These are phyloP conservation scores for Drosophila erecta DNA, from an alignment of 1,140 invertebrate species.

Conservation along the genomic window DNA sequence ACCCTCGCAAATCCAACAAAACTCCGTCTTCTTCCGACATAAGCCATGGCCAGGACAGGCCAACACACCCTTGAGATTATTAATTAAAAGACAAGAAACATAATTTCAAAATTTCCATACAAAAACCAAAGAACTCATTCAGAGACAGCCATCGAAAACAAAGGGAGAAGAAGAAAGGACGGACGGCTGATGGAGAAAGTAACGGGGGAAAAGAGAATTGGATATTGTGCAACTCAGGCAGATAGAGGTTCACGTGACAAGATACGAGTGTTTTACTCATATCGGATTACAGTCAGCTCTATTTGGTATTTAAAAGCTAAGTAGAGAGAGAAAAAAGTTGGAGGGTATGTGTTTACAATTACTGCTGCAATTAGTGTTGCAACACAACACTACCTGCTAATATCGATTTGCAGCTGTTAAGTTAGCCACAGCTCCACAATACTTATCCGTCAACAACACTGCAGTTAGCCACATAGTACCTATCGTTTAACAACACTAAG, in stretches of 20 bases:
- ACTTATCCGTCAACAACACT: too few relatives aligned
- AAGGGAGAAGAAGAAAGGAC: background rate
- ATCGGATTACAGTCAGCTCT: background rate
- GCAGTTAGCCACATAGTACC: too few relatives aligned
- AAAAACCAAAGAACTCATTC: constrained; percentile 19
- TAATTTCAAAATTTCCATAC: constrained; percentile 76
- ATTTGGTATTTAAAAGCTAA: background rate
- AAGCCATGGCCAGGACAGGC: constrained; percentile 11
- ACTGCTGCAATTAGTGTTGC: too few relatives aligned
- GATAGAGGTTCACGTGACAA: constrained; percentile 2
- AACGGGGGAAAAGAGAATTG: constrained; percentile 12
- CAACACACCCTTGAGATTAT: constrained; percentile 72
- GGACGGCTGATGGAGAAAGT: background rate
- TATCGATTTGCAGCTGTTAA: too few relatives aligned
- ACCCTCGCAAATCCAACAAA: constrained; percentile 13
- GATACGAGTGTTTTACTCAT: constrained; percentile 4
- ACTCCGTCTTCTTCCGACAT: constrained; percentile 31
- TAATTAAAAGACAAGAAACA: constrained; percentile 83
- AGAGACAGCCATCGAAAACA: background rate
- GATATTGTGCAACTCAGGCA: constrained; percentile 13
- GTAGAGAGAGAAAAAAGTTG: too few relatives aligned
- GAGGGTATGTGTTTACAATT: too few relatives aligned
- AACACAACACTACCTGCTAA: too few relatives aligned
- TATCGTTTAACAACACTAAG: too few relatives aligned
- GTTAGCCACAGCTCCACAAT: too few relatives aligned